Conservation (phyloP, 2,888 invertebrate genomes). For the Tetrapedia diversipes region DNA sequence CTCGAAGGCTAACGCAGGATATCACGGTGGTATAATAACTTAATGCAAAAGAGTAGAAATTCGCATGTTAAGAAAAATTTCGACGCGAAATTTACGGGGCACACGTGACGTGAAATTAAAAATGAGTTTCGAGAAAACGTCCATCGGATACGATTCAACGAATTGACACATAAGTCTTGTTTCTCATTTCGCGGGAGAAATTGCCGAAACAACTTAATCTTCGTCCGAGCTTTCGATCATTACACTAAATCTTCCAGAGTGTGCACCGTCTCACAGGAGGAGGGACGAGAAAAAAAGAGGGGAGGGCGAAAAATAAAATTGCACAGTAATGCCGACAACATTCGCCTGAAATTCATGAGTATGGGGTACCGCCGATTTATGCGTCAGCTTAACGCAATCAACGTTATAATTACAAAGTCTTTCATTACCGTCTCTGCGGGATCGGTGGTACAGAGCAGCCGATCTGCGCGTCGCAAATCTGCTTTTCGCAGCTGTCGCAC, state of each 20-base stretch:
- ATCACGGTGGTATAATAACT: too few relatives aligned
- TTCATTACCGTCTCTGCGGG: neutral
- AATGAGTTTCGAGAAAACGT: neutral
- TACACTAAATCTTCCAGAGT: neutral
- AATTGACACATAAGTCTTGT: neutral
- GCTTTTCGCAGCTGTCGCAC: conserved; percentile 4
- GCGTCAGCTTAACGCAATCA: neutral
- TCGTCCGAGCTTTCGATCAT: neutral
- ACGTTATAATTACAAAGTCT: conserved; percentile 1
- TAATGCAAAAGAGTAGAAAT: too few relatives aligned
- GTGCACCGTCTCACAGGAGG: too few relatives aligned
- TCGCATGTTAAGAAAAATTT: too few relatives aligned
- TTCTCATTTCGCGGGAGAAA: neutral
- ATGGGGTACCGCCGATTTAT: neutral
- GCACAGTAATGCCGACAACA: too few relatives aligned
- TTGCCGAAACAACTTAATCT: neutral
- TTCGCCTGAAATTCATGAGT: too few relatives aligned
- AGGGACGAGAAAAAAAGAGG: too few relatives aligned
- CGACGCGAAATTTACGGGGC: too few relatives aligned
- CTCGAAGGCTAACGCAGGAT: too few relatives aligned
- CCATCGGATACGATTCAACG: neutral
- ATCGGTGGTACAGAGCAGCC: neutral
- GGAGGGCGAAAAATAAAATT: too few relatives aligned
- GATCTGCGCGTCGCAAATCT: neutral
- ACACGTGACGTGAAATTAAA: neutral